Base-by-base conservation (phyloP, 2,797 vertebrate species). In the Xyrichtys novacula region DNA sequence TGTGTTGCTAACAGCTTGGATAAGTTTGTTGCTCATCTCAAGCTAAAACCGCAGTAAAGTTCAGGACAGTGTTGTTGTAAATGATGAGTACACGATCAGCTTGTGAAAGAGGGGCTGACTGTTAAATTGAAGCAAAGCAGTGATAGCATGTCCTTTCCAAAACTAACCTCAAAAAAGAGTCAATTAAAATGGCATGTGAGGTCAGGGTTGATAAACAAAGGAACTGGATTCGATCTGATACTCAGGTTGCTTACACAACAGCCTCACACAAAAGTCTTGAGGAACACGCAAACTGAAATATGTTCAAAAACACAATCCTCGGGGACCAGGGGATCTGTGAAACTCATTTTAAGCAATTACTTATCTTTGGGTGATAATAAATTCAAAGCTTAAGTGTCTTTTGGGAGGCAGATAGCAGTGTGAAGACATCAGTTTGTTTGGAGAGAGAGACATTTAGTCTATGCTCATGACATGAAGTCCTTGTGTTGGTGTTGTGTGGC, bases 351-450 rank as follows among this genome's bases (percentile, higher is more conserved):
- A 46, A 54, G 47, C 48, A 58, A 75, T 46, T 52, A 36, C 60
- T 87, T 84, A 83, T 90, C 78, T 82, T 28, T 28, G 32, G 25
- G 56, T 75, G 81, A 86, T 84, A 73, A 79, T 79, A 73, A 60
- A 88, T 84, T 83, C 73, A 85, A 88, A 88, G 85, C 73, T 74
- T 40, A 63, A 19, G 29, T n/a, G 80, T 85, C 85, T 80, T 69
- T 28, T 40, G 86, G 83, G 80, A 90, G 46, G 36, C 34, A 76
- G 87, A 86, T 81, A 64, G 40, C 17, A 1, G 32, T 14, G 52
- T 66, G 71, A 82, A 62, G 36, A 71, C 48, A 57, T 75, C 42
- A 34, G 68, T 78, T 85, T 69, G 65, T 82, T 78, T 68, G 61
- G 54, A 57, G 55, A 81, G 46, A 49, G 17, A 49, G 17, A 80